Evolutionary conservation across 2,797 vertebrate species (phyloP).

Genomic region (Arctocebus calabarensis): DNA sequence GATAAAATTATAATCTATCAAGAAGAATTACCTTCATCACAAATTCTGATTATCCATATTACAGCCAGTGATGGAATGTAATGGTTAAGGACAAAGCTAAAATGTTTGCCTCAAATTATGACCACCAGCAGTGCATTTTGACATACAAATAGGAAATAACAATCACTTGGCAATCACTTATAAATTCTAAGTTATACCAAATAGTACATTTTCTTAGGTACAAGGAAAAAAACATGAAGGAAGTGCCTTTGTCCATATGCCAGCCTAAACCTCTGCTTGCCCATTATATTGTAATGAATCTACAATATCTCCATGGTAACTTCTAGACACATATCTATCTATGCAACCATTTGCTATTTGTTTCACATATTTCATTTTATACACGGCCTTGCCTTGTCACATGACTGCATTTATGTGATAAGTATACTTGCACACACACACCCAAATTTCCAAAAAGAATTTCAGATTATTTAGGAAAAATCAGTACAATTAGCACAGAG

Average conservation of each 20-base stretch:
- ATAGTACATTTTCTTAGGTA: conserved; percentile 32
- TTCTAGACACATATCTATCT: not conserved
- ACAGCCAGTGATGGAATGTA: conserved; percentile 10
- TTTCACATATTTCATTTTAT: conserved; percentile 6
- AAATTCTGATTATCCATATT: conserved; percentile 60
- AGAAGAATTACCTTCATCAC: conserved; percentile 69
- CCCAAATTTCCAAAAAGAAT: not conserved
- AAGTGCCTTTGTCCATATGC: not conserved
- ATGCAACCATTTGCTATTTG: not conserved
- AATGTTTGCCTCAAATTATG: conserved; percentile 57
- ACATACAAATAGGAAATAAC: conserved; percentile 71
- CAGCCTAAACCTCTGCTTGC: conserved; percentile 43
- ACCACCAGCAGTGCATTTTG: conserved; percentile 28
- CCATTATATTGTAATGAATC: not conserved
- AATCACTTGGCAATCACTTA: conserved; percentile 66
- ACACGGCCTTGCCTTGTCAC: not conserved
- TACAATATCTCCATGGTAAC: conserved; percentile 33
- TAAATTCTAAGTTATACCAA: conserved; percentile 62
- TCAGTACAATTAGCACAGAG: not conserved
- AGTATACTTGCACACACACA: not conserved
- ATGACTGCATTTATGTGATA: not conserved
- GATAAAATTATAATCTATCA: conserved; percentile 75
- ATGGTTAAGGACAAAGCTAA: conserved; percentile 34
- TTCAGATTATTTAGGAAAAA: not conserved
- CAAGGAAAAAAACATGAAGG: not conserved